These are phyloP conservation scores for Ophiothrix spiculata DNA, from an alignment of 35 echinoderm and acorn worm species.

Conservation along the genomic window DNA sequence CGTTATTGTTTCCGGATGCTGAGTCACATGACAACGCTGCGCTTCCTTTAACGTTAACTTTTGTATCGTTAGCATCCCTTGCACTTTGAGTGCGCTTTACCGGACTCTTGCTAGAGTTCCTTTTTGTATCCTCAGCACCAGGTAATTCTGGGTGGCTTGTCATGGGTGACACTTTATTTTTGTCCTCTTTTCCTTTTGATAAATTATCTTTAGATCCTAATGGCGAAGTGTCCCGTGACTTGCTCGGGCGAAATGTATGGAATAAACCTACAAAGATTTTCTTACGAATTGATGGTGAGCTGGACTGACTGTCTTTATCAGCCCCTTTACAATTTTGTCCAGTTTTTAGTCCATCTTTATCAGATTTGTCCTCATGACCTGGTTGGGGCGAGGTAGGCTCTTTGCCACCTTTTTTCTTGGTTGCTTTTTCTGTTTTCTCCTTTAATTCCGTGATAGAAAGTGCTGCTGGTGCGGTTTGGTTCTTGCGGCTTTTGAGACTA, in stretches of 20 bases:
- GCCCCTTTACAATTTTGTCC: conserved; percentile 45
- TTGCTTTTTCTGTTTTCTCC: conserved; percentile 75
- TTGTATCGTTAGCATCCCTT: conserved; percentile 31
- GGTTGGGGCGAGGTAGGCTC: conserved; percentile 37
- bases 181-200: conserved; percentile 50
- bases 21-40: conserved; percentile 13
- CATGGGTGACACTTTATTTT: conserved; percentile 64
- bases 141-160: conserved; percentile 74
- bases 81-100: conserved; percentile 90
- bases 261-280: conserved; percentile 99
- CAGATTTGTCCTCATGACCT: conserved; percentile 44
- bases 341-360: conserved; percentile 66
- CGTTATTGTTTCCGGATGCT: not conserved
- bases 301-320: conserved; percentile 70
- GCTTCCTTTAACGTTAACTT: not conserved
- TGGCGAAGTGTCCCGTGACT: conserved; percentile 82
- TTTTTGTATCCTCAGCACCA: conserved; percentile 32
- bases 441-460: conserved; percentile 88
- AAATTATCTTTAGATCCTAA: conserved; percentile 92
- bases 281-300: conserved; percentile 87
- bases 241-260: conserved; percentile 89
- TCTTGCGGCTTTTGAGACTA: conserved; percentile 88
- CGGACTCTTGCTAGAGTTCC: conserved; percentile 63
- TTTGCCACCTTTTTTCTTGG: conserved; percentile 39
- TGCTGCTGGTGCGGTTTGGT: conserved; percentile 91